Base-by-base conservation (phyloP, 92 coral and sea anemone species). In the Chrysogorgia sp. region DNA sequence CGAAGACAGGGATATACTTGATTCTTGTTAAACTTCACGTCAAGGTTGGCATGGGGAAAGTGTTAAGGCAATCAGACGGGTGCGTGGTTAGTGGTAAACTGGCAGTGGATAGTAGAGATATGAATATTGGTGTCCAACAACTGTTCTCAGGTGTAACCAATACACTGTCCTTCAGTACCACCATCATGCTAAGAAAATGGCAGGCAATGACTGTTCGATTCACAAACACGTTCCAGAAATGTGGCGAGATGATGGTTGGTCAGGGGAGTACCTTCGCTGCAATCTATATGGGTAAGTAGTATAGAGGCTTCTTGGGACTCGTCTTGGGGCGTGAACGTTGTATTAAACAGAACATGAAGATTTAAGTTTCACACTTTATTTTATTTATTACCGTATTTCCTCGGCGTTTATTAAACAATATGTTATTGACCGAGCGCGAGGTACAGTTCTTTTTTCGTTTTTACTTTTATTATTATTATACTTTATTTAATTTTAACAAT, bases 21-120 rank as follows among this genome's bases (percentile, higher is more conserved):
- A 25, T 65, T 17, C 14, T 65, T 3, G 72, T 65, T 20, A 65
- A 65, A 65, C 72, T 65, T 35, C 72, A 26, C 10, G 72, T 65
- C 47, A 35, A 34, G 47, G 34, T 50, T 15, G 53, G 7, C n/a
- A 47, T 2, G 2, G 17, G 2, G 29, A 40, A 20, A n/a, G n/a
- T n/a, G 23, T 0, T 25, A 2, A 17, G 37, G 21, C 28, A 20
- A n/a, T 31, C 20, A 17, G 53, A 37, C 6, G 29, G 30, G 22
- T 65, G 72, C 8, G 72, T 23, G 24, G 53, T 65, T 0, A 37
- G 26, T 24, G 30, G 24, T 21, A 29, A 34, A 30, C 50, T 65
- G 26, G 72, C 72, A n/a, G 72, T 65, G 2, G 72, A 65, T 65
- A 35, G 72, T 21, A 1, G n/a, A 8, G 45, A 24, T 3, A 24